These are phyloP conservation scores for Ceratotherium simum DNA, from an alignment of 2,113 vertebrate genomes.

Conservation along the genomic window DNA sequence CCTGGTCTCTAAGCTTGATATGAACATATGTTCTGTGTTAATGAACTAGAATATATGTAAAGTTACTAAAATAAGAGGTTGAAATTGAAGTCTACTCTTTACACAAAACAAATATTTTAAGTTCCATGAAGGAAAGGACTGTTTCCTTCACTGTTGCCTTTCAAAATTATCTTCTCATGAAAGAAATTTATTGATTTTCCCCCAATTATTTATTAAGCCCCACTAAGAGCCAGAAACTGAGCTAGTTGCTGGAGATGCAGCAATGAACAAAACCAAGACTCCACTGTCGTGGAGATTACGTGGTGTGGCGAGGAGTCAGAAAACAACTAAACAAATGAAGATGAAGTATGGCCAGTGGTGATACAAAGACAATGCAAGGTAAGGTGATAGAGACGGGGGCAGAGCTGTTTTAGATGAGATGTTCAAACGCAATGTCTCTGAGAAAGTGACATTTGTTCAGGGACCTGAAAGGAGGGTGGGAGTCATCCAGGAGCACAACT, in stretches of 20 bases:
- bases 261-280: not conserved
- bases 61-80: not conserved
- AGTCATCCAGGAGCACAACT: not conserved
- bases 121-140: not conserved
- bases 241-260: not conserved
- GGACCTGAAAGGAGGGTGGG: not conserved
- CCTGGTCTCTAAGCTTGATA: not conserved
- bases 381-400: not conserved
- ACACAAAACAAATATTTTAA: not conserved
- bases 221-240: not conserved
- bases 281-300: not conserved
- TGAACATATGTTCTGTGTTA: not conserved
- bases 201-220: not conserved
- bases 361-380: not conserved
- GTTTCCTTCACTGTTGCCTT: not conserved
- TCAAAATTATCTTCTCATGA: not conserved
- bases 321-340: not conserved
- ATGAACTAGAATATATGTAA: not conserved
- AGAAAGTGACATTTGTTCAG: not conserved
- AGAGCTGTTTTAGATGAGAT: not conserved
- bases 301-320: not conserved
- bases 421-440: not conserved
- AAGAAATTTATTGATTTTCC: not conserved
- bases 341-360: accelerated
- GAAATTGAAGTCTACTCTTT: not conserved